phyloP scores from a whole-genome alignment of 2,113 vertebrate genomes.

The Ptyas mucosa region DNA sequence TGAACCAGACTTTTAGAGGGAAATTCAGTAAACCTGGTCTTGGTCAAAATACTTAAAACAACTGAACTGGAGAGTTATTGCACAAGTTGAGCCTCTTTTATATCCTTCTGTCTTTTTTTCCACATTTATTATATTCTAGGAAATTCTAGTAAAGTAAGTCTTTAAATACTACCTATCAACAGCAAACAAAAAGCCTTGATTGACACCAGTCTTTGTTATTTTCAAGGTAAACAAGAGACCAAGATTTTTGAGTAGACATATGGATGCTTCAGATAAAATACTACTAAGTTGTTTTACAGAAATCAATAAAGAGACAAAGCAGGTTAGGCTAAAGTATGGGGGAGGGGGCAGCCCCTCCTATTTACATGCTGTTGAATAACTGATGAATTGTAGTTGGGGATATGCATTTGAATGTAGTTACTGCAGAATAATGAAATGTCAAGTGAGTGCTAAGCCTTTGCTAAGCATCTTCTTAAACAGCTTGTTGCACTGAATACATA shows the following conservation, averaged over 20 bases:
- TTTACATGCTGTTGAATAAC: conserved; percentile 39
- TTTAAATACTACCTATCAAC: neutral
- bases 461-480: conserved; percentile 46
- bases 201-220: neutral
- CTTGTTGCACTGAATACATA: conserved; percentile 25
- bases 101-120: neutral
- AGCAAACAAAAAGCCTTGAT: neutral
- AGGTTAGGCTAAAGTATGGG: conserved; percentile 17
- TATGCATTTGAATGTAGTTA: conserved; percentile 15
- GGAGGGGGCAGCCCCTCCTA: conserved; percentile 26
- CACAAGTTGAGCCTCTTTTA: neutral
- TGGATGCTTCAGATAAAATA: neutral
- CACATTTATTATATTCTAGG: neutral
- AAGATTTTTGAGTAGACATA: neutral
- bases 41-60: neutral
- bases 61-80: neutral
- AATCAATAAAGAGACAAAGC: conserved; percentile 22
- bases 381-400: conserved; percentile 55
- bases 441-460: conserved; percentile 59
- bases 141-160: neutral
- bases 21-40: neutral
- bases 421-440: conserved; percentile 43
- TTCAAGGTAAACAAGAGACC: neutral
- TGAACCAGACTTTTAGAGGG: neutral
- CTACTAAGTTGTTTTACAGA: neutral